phyloP scores from a whole-genome alignment of 2,888 invertebrate species.

The Cheilosia scutellata region DNA sequence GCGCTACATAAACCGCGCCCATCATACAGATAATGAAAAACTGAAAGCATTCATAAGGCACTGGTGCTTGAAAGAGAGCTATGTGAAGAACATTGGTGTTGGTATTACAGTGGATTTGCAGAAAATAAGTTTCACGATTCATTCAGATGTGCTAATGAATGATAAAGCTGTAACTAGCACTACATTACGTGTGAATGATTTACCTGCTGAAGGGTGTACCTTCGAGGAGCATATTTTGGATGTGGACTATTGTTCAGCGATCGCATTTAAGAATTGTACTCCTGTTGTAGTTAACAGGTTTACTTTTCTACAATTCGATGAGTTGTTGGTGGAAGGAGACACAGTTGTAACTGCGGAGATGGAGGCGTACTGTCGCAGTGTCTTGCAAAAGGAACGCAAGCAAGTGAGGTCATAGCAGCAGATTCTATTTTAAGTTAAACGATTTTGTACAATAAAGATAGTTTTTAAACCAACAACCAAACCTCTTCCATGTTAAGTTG shows the following conservation, averaged over 20 bases:
- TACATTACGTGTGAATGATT: slow-evolving; percentile 87
- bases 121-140: slow-evolving; percentile 90
- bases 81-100: slow-evolving; percentile 95
- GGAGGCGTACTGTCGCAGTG: slow-evolving; percentile 79
- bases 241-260: slow-evolving; percentile 91
- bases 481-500: background rate
- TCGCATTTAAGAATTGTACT: slow-evolving; percentile 86
- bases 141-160: slow-evolving; percentile 85
- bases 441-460: slow-evolving; percentile 53
- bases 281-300: slow-evolving; percentile 83
- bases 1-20: slow-evolving; percentile 87
- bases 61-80: slow-evolving; percentile 98
- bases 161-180: slow-evolving; percentile 87
- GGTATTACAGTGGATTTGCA: slow-evolving; percentile 92
- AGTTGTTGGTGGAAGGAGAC: slow-evolving; percentile 85
- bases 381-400: slow-evolving; percentile 79
- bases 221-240: slow-evolving; percentile 94
- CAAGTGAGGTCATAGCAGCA: slow-evolving; percentile 42
- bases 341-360: slow-evolving; percentile 76
- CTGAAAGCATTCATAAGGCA: slow-evolving; percentile 92
- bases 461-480: slow-evolving; percentile 7
- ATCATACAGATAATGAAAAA: slow-evolving; percentile 87
- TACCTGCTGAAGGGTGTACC: slow-evolving; percentile 87
- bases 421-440: background rate
- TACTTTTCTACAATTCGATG: slow-evolving; percentile 86